A percentile compares a stretch with the other conserved stretches of the same genome.
These are phyloP conservation scores for Conus betulinus DNA, from an alignment of 1,140 invertebrate species.

Conservation along the genomic window DNA sequence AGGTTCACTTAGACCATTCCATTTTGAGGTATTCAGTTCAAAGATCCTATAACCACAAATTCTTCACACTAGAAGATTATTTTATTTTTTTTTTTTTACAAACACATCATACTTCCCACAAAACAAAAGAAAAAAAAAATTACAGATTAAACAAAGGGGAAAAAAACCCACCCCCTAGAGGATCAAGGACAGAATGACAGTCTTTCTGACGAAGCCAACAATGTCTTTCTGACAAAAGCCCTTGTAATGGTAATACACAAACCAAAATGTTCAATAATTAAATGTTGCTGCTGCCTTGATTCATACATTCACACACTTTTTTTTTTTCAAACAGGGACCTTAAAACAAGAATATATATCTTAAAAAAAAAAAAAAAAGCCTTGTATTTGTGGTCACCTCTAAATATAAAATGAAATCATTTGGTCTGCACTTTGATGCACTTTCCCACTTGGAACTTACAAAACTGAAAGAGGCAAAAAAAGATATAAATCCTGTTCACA, in stretches of 20 bases:
- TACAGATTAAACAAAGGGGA: background rate
- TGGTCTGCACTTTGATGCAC: slow-evolving; percentile 37
- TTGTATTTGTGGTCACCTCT: background rate
- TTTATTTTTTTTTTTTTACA: background rate
- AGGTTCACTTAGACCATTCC: background rate
- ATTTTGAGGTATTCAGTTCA: background rate
- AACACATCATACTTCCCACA: background rate
- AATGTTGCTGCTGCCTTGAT: slow-evolving; percentile 19
- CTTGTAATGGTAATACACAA: background rate
- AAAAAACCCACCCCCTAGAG: background rate
- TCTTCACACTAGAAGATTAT: background rate
- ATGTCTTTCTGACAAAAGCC: background rate
- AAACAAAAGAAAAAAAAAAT: slow-evolving; percentile 13
- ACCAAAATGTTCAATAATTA: background rate
- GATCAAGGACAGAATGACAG: too few relatives aligned
- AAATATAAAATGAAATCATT: background rate
- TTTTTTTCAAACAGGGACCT: background rate
- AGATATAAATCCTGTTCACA: too few relatives aligned
- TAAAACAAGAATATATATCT: background rate
- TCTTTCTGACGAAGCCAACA: too few relatives aligned
- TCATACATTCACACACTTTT: background rate
- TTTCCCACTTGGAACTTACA: slow-evolving; percentile 14
- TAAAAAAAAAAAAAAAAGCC: background rate
- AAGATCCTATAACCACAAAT: background rate
- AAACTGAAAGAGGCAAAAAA: too few relatives aligned